A percentile compares a stretch with the other conserved stretches of the same genome.
phyloP scores from a whole-genome alignment of 2,888 invertebrate genomes.

The Alloscopus bannaensis region DNA sequence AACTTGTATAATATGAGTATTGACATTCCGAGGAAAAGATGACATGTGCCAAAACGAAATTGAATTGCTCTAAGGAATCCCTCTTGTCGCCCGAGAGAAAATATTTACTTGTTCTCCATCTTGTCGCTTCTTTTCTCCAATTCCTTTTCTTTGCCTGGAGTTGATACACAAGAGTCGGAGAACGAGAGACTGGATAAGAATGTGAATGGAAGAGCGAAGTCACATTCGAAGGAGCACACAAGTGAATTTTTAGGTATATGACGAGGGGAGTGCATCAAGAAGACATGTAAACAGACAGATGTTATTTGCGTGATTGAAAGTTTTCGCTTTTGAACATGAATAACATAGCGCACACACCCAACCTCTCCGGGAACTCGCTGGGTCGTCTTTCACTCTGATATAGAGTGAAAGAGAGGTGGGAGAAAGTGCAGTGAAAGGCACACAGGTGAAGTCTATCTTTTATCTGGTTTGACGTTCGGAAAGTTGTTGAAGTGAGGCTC shows the following conservation, averaged over 20 bases:
- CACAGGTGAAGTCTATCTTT: conserved; percentile 54
- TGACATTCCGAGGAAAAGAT: conserved; percentile 43
- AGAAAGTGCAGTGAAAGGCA: conserved; percentile 4
- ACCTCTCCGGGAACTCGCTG: conserved; percentile 2
- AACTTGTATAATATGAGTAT: conserved; percentile 10
- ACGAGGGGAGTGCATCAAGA: conserved; percentile 18
- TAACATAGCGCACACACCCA: neutral
- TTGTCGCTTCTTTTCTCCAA: conserved; percentile 12
- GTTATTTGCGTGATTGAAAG: conserved; percentile 59
- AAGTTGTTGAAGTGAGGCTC: neutral
- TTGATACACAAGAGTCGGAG: neutral
- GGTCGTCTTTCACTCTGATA: neutral
- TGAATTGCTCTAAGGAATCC: conserved; percentile 56
- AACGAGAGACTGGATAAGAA: neutral
- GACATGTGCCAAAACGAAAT: conserved; percentile 59
- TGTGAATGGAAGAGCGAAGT: neutral
- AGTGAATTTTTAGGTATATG: neutral
- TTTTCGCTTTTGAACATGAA: conserved; percentile 17
- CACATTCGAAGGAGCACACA: neutral
- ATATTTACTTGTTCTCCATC: conserved; percentile 45
- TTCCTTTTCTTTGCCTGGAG: too few species aligned
- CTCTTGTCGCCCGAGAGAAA: conserved; percentile 51
- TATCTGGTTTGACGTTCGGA: conserved; percentile 52
- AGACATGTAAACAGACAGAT: conserved; percentile 48
- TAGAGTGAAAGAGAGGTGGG: conserved; percentile 13